Evolutionary conservation across 2,797 vertebrate genomes (phyloP).

Genomic region (Poeciliopsis presidionis): DNA sequence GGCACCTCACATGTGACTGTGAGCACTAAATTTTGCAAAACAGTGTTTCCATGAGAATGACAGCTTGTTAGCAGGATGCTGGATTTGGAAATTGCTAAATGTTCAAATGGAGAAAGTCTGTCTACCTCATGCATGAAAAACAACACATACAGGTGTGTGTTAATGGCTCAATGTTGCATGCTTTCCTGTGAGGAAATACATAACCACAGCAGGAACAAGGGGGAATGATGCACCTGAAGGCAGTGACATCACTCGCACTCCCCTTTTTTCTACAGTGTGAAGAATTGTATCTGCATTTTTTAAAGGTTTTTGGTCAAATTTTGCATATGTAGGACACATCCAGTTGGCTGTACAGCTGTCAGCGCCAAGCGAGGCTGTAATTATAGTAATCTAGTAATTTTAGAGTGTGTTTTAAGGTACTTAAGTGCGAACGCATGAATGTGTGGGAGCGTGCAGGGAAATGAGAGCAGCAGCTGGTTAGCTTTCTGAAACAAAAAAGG

Average conservation of each 20-base stretch:
- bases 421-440: slow-evolving; percentile 10
- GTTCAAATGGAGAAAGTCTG: neutral
- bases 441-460: slow-evolving; percentile 18
- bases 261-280: slow-evolving; percentile 23
- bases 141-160: slow-evolving; percentile 15
- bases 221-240: slow-evolving; percentile 15
- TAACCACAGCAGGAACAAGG: slow-evolving; percentile 19
- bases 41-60: slow-evolving; percentile 11
- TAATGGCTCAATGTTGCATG: neutral
- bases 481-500: slow-evolving; percentile 13
- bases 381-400: slow-evolving; percentile 33
- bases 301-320: slow-evolving; percentile 29
- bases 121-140: slow-evolving; percentile 18
- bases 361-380: slow-evolving; percentile 12
- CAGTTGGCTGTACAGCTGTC: slow-evolving; percentile 45
- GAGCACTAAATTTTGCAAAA: slow-evolving; percentile 2
- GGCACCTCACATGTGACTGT: neutral
- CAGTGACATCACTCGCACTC: slow-evolving; percentile 15
- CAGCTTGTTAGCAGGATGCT: slow-evolving; percentile 34
- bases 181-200: slow-evolving; percentile 29
- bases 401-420: slow-evolving; percentile 15
- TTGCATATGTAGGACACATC: slow-evolving; percentile 33
- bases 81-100: slow-evolving; percentile 18
- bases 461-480: slow-evolving; percentile 35
- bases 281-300: slow-evolving; percentile 42